phyloP scores from a whole-genome alignment of 2,888 invertebrate species.

The Erebia epiphron region DNA sequence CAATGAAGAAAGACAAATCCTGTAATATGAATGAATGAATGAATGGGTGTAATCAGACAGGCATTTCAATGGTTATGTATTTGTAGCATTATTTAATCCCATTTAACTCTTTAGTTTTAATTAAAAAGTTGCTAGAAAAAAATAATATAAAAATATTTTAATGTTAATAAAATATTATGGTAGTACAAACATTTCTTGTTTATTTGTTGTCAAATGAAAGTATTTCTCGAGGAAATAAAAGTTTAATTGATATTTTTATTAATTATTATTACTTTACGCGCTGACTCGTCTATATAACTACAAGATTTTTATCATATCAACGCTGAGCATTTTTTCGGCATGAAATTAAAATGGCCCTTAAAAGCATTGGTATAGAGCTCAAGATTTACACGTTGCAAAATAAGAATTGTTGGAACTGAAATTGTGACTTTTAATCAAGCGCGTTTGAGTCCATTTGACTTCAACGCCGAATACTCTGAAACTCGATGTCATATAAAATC shows the following conservation, averaged over 20 bases:
- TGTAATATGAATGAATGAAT: neutral
- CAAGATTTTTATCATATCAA: no score
- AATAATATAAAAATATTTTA: neutral
- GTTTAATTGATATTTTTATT: neutral
- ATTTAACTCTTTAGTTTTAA: neutral
- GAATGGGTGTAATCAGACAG: neutral
- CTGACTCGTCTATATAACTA: no score
- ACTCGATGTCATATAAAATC: no score
- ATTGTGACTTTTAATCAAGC: no score
- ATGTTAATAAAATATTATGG: neutral
- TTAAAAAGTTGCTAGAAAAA: neutral
- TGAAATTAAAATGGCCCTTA: no score
- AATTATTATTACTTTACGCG: no score
- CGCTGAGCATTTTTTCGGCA: no score
- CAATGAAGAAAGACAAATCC: neutral
- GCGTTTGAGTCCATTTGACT: no score
- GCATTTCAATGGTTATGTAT: conserved; percentile 1
- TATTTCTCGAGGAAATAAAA: conserved; percentile 2
- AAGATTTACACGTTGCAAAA: no score
- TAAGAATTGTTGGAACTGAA: no score
- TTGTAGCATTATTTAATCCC: neutral
- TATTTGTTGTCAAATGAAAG: neutral
- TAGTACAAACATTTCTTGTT: conserved; percentile 8
- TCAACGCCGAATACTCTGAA: no score
- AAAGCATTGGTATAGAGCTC: no score